A percentile compares a stretch with the other conserved stretches of the same genome.
These are phyloP conservation scores for Centropristis striata DNA, from an alignment of 2,113 vertebrate species.

Conservation along the genomic window DNA sequence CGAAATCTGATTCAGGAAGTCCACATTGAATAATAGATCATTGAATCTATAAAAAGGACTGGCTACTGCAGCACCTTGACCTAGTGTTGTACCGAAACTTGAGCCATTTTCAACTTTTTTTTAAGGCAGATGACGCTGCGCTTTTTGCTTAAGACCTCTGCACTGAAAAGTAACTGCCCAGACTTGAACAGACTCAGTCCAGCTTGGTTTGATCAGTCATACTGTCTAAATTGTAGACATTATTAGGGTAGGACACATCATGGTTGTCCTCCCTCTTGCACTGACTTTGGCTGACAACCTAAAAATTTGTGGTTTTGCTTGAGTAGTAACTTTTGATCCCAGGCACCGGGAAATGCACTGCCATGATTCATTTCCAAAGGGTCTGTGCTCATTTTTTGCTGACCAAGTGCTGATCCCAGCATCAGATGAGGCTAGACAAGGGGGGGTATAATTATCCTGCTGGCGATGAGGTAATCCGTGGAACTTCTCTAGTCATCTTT, in stretches of 20 bases:
- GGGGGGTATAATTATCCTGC: constrained; percentile 31
- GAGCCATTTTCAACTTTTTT: not conserved
- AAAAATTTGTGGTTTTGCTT: constrained; percentile 30
- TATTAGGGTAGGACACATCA: constrained; percentile 17
- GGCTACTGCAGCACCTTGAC: not conserved
- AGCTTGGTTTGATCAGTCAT: not conserved
- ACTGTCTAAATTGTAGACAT: not conserved
- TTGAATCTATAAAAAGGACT: not conserved
- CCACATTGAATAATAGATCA: not conserved
- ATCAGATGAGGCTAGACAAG: not conserved
- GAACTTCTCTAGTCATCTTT: constrained; percentile 11
- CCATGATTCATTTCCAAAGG: constrained; percentile 7
- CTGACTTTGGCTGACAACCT: not conserved
- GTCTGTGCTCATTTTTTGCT: constrained; percentile 50
- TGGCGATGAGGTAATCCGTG: constrained; percentile 53
- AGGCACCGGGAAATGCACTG: not conserved
- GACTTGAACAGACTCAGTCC: not conserved
- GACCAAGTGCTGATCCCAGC: constrained; percentile 62
- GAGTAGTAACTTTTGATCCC: constrained; percentile 13
- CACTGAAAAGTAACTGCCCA: not conserved
- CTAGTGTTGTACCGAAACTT: not conserved
- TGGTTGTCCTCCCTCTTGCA: not conserved
- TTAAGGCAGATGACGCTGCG: not conserved
- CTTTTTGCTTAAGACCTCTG: not conserved
- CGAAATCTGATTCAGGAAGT: not conserved